phyloP scores from a whole-genome alignment of 2,113 vertebrate species.

The Suncus etruscus region DNA sequence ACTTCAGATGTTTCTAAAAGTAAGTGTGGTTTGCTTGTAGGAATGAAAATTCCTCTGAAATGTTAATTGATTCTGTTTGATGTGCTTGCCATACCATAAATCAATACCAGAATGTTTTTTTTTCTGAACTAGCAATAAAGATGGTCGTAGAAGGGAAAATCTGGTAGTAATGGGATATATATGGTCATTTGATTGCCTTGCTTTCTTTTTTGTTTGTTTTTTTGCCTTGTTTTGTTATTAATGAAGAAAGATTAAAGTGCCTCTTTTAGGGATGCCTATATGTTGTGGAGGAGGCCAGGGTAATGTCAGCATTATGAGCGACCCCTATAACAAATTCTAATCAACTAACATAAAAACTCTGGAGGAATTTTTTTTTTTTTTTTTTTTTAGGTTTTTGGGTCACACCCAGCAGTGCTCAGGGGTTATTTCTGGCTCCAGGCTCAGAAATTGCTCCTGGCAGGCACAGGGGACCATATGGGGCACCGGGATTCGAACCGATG shows the following conservation, averaged over 20 bases:
- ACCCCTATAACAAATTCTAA: neutral
- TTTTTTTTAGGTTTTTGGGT: too few species aligned
- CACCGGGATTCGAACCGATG: too few species aligned
- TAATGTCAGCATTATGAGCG: neutral
- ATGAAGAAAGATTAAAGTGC: neutral
- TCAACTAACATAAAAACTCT: neutral
- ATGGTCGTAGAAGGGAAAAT: neutral
- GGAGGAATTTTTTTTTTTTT: neutral
- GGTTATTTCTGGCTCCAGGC: too few species aligned
- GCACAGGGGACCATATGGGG: too few species aligned
- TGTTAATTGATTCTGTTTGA: slow-evolving; percentile 80
- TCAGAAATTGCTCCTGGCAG: too few species aligned
- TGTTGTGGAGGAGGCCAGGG: neutral
- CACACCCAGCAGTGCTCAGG: too few species aligned
- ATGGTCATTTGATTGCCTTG: neutral
- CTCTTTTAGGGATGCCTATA: neutral
- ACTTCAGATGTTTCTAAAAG: slow-evolving; percentile 63
- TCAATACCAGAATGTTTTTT: slow-evolving; percentile 44
- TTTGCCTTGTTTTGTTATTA: slow-evolving; percentile 21
- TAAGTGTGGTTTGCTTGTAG: slow-evolving; percentile 57
- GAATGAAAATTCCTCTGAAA: slow-evolving; percentile 72
- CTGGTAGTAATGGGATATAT: neutral
- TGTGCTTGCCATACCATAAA: slow-evolving; percentile 11
- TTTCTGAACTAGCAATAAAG: slow-evolving; percentile 44
- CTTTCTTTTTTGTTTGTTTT: too few species aligned